Percentiles rank a stretch among this genome's conserved stretches.
Conservation (phyloP, 2,797 vertebrate species). For the Acridotheres tristis region DNA sequence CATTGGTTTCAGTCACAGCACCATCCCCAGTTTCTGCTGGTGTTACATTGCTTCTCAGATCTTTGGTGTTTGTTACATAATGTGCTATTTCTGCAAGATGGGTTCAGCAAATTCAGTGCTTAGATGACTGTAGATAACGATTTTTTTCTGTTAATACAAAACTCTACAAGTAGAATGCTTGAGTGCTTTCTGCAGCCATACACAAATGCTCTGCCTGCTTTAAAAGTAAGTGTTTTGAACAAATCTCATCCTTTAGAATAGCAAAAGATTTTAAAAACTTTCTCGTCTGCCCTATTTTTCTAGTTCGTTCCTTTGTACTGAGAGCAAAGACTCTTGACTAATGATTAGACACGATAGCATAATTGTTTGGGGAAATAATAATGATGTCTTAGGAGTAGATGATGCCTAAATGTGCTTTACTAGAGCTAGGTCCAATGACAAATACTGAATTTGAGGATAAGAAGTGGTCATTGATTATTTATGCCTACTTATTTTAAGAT, state of each 20-base stretch:
- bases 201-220: not conserved
- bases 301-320: not conserved
- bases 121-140: not conserved
- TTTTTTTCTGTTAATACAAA: not conserved
- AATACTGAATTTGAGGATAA: not conserved
- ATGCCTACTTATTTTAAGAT: not conserved
- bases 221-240: not conserved
- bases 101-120: not conserved
- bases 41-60: not conserved
- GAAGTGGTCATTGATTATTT: not conserved
- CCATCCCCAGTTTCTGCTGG: not conserved
- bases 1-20: not conserved
- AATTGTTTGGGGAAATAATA: not conserved
- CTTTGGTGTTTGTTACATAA: not conserved
- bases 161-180: not conserved
- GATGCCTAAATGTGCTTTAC: not conserved
- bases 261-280: not conserved
- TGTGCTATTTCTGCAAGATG: accelerated
- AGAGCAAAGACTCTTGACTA: not conserved
- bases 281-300: not conserved
- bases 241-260: not conserved
- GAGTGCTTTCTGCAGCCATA: not conserved
- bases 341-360: not conserved
- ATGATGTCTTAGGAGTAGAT: not conserved
- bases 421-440: not conserved